Base-by-base conservation (phyloP, 2,888 invertebrate genomes). In the Pseudeuparius sepicola region DNA sequence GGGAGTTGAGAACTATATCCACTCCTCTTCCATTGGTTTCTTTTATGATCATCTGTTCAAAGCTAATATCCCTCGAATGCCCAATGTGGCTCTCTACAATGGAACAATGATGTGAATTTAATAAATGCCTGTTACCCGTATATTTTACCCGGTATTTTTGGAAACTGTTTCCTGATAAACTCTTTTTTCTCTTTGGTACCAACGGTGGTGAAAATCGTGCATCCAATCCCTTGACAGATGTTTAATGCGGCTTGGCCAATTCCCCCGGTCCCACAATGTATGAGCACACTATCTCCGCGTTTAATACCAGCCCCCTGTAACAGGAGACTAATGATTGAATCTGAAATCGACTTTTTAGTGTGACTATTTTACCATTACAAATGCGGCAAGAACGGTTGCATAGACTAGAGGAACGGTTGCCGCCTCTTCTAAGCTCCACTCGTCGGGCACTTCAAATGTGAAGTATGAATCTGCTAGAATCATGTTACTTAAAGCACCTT, bases 1-100 rank as follows among this genome's bases (percentile, higher is more conserved):
- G 64, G 0, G 92, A 93, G 60, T 97, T 97, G 4, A 90, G 64
- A 9, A 96, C 85, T 35, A 93, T 64, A 54, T 97, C 88, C 0
- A 97, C 94, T 24, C 94, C 93, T 47, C 70, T 69, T 6, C 94
- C 93, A 4, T 79, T 69, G 0, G 94, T 94, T 50, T 76, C 72
- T 26, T 67, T 67, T 48, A 80, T 68, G 34, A 97, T 72, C 72
- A 92, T 78, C 44, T 77, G 72, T 59, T 94, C 93, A 59, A 97
- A 97, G 1, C 80, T 76, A 0, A 77, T 71, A 55, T 90, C 82
- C 49, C 89, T 74, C 6, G 93, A 88, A 60, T 89, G 48, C 2
- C 49, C 44, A 12, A 53, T 51, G 28, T 51, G 37, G 4, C 35
- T 20, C 14, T 47, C 50, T 50, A 26, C 2, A 39, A 41, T 34